Evolutionary conservation across 2,888 invertebrate genomes (phyloP).

Genomic region (Cerastis leucographa): DNA sequence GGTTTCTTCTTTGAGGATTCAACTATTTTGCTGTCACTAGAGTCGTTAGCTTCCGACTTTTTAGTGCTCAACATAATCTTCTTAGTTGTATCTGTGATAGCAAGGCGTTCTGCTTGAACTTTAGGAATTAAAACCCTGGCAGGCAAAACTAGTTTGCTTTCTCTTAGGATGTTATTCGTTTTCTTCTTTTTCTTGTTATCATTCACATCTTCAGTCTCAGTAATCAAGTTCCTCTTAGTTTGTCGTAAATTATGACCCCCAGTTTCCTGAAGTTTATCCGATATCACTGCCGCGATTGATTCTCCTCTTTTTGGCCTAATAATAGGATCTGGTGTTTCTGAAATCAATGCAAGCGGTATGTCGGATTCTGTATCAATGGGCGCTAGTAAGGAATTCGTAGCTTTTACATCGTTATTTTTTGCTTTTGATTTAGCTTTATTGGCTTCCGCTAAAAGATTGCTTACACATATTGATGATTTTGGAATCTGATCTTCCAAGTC

Average conservation of each 20-base stretch:
- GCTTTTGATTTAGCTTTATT: slow-evolving; percentile 83
- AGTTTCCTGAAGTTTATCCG: slow-evolving; percentile 87
- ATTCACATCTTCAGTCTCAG: slow-evolving; percentile 82
- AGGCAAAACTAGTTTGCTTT: slow-evolving; percentile 87
- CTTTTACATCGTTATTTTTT: slow-evolving; percentile 76
- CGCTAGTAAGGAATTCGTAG: slow-evolving; percentile 74
- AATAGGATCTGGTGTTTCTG: slow-evolving; percentile 84
- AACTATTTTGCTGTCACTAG: slow-evolving; percentile 75
- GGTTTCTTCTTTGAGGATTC: slow-evolving; percentile 86
- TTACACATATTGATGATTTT: slow-evolving; percentile 89
- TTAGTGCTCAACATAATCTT: slow-evolving; percentile 77
- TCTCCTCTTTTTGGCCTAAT: slow-evolving; percentile 86
- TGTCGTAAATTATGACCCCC: slow-evolving; percentile 87
- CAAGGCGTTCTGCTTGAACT: slow-evolving; percentile 83
- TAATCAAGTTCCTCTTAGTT: slow-evolving; percentile 84
- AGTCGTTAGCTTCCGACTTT: slow-evolving; percentile 75
- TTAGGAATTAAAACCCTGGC: slow-evolving; percentile 84
- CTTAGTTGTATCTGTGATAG: slow-evolving; percentile 77
- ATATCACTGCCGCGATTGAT: slow-evolving; percentile 87
- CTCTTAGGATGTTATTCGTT: slow-evolving; percentile 83
- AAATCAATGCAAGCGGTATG: slow-evolving; percentile 84
- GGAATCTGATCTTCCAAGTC: slow-evolving; percentile 93
- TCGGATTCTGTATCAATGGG: slow-evolving; percentile 86
- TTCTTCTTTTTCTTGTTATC: slow-evolving; percentile 88
- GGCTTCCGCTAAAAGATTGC: slow-evolving; percentile 79